These are phyloP conservation scores for Aphelenchoides bicaudatus DNA, from an alignment of 2,888 invertebrate genomes.

Conservation along the genomic window DNA sequence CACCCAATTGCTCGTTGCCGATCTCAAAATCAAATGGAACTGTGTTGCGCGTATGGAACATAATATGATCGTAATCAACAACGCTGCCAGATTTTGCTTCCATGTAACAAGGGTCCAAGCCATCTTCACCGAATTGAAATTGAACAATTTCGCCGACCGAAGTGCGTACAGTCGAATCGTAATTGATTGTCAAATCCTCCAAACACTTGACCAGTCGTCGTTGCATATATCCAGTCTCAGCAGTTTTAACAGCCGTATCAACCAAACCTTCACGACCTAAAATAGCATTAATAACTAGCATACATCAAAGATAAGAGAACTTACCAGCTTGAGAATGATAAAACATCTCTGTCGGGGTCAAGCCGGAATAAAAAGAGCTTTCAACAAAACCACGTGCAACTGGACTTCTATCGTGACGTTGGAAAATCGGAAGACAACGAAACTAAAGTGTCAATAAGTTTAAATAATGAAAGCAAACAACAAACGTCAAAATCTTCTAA, in stretches of 20 bases:
- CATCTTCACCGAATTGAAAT: conserved; percentile 89
- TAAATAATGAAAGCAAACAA: neutral
- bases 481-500: conserved; percentile 83
- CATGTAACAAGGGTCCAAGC: conserved; percentile 88
- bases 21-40: conserved; percentile 18
- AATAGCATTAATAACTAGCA: neutral
- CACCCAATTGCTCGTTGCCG: too few relatives aligned
- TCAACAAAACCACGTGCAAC: conserved; percentile 75
- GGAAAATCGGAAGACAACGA: conserved; percentile 65
- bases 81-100: conserved; percentile 71
- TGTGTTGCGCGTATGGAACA: conserved; percentile 68
- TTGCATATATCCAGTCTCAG: conserved; percentile 98
- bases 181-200: conserved; percentile 80
- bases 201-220: conserved; percentile 89
- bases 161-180: conserved; percentile 75
- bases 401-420: conserved; percentile 72
- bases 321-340: conserved; percentile 94
- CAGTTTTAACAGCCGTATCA: conserved; percentile 98
- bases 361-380: conserved; percentile 85
- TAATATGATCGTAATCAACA: conserved; percentile 80
- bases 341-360: conserved; percentile 93
- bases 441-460: conserved; percentile 41
- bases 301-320: conserved; percentile 2
- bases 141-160: conserved; percentile 72
- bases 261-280: conserved; percentile 77